A percentile compares a stretch with the other conserved stretches of the same genome.
Evolutionary conservation across 2,113 vertebrate species (phyloP).

Genomic region (Vanacampus margaritifer): DNA sequence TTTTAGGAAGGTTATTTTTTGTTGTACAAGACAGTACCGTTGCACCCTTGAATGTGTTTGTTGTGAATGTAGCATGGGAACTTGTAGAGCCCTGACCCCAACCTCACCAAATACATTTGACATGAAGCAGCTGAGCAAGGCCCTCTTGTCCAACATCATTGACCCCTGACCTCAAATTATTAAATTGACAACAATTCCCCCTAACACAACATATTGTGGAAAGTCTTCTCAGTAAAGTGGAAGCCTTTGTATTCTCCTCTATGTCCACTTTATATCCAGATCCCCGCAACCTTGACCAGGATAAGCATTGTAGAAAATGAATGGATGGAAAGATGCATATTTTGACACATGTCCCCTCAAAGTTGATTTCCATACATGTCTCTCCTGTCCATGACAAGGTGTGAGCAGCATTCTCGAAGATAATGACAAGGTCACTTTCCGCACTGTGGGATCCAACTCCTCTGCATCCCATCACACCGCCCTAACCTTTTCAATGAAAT

Average conservation of each 20-base stretch:
- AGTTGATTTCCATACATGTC: conserved; percentile 13
- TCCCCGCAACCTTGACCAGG: background rate
- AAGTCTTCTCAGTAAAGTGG: background rate
- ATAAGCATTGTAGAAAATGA: background rate
- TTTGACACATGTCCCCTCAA: conserved; percentile 11
- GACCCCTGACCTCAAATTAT: background rate
- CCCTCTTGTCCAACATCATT: background rate
- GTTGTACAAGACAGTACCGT: too few relatives aligned
- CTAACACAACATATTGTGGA: background rate
- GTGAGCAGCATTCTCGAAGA: conserved; percentile 8
- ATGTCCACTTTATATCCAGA: background rate
- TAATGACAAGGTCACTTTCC: conserved; percentile 20
- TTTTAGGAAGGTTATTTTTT: too few relatives aligned
- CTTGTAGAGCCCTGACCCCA: background rate
- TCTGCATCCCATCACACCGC: conserved; percentile 21
- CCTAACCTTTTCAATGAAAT: conserved; percentile 28
- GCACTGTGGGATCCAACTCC: conserved; percentile 22
- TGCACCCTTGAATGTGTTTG: background rate
- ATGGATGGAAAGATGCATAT: background rate
- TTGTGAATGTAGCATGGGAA: background rate
- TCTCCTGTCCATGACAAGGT: background rate
- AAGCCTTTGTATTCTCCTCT: background rate
- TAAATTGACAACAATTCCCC: background rate
- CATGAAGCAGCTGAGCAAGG: background rate
- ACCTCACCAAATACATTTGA: background rate